Conservation (phyloP, 2,888 invertebrate genomes). For the Stenichneumon culpator region DNA sequence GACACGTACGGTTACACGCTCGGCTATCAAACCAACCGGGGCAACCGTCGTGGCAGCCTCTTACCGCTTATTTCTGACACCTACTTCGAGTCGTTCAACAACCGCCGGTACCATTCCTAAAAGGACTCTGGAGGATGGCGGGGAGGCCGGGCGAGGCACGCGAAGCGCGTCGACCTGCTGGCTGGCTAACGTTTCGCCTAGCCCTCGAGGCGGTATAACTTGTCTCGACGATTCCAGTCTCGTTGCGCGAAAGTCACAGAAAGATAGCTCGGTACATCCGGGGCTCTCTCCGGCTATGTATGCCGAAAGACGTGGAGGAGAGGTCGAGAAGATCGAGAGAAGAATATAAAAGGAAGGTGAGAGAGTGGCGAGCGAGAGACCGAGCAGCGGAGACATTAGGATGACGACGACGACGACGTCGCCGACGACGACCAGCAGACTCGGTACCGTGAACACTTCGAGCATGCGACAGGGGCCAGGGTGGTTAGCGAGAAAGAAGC, state of each 20-base stretch:
- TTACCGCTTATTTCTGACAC: slow-evolving; percentile 61
- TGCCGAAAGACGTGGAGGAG: slow-evolving; percentile 23
- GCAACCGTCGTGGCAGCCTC: slow-evolving; percentile 49
- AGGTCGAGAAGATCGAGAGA: slow-evolving; percentile 44
- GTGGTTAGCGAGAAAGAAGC: slow-evolving; percentile 34
- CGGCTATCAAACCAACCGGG: slow-evolving; percentile 72
- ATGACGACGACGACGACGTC: slow-evolving; percentile 7
- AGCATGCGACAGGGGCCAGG: slow-evolving; percentile 34
- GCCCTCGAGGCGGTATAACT: slow-evolving; percentile 43
- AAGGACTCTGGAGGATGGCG: slow-evolving; percentile 27
- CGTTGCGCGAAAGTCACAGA: slow-evolving; percentile 3
- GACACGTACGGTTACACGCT: slow-evolving; percentile 61
- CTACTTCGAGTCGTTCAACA: slow-evolving; percentile 52
- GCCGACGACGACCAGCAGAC: slow-evolving; percentile 8
- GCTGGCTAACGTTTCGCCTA: slow-evolving; percentile 47
- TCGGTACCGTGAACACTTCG: slow-evolving; percentile 22
- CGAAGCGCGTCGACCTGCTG: slow-evolving; percentile 27
- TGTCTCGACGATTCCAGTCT: slow-evolving; percentile 41
- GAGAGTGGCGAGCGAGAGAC: slow-evolving; percentile 47
- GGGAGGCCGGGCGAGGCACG: slow-evolving; percentile 26
- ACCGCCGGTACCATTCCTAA: slow-evolving; percentile 33
- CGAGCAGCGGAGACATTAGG: slow-evolving; percentile 28
- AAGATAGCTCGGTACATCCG: slow-evolving; percentile 24
- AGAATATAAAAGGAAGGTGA: slow-evolving; percentile 48
- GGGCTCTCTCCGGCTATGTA: background rate